Conservation (phyloP, 2,113 vertebrate species). For the Cavia porcellus region DNA sequence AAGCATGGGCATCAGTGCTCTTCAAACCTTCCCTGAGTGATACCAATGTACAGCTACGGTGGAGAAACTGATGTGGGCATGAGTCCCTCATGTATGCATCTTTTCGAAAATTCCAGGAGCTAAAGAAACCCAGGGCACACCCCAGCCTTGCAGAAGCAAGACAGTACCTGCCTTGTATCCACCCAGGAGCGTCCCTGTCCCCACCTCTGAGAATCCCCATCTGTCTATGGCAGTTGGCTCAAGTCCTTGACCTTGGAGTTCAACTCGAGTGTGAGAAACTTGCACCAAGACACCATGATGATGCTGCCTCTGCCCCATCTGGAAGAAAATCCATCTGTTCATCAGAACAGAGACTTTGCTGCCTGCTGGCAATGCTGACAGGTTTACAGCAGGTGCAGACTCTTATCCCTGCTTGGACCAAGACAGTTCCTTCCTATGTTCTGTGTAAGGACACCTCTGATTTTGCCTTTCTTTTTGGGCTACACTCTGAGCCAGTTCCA, state of each 20-base stretch:
- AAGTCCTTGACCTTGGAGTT: background rate
- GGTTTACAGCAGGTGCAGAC: fast-evolving
- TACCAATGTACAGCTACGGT: fast-evolving
- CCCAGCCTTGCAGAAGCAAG: fast-evolving
- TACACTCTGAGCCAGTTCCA: too few relatives aligned
- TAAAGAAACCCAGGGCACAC: background rate
- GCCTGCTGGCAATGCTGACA: background rate
- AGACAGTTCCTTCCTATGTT: fast-evolving
- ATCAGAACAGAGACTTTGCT: fast-evolving
- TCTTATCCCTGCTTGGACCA: fast-evolving
- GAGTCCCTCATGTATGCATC: fast-evolving
- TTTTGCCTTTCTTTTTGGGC: background rate
- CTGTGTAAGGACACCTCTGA: too few relatives aligned
- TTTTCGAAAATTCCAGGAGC: background rate
- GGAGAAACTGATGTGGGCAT: background rate
- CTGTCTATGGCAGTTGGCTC: background rate
- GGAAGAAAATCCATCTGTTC: background rate
- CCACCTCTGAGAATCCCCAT: background rate
- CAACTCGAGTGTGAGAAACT: background rate
- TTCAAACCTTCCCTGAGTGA: background rate
- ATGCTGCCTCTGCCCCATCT: background rate
- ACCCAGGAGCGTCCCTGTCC: background rate
- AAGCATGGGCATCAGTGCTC: fast-evolving
- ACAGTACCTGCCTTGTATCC: background rate
- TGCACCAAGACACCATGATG: fast-evolving